phyloP scores from a whole-genome alignment of 2,113 vertebrate species.

The Nyctibius bracteatus region DNA sequence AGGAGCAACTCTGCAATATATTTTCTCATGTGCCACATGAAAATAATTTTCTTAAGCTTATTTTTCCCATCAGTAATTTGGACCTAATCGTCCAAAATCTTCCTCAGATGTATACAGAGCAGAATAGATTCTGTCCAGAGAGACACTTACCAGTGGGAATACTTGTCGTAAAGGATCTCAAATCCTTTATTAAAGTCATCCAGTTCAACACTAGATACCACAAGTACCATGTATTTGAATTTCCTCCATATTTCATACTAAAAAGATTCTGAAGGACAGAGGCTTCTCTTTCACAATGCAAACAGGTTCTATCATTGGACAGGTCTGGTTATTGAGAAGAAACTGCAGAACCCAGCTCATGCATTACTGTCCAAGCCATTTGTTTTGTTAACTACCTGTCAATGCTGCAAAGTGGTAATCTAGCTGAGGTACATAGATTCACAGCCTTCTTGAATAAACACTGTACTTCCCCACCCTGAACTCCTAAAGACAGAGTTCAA shows the following conservation, averaged over 20 bases:
- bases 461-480: conserved; percentile 58
- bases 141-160: neutral
- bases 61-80: neutral
- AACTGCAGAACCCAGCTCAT: neutral
- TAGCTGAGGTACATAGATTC: conserved; percentile 45
- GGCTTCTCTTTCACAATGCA: conserved; percentile 21
- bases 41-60: neutral
- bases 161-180: neutral
- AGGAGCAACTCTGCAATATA: neutral
- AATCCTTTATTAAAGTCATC: neutral
- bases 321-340: conserved; percentile 59
- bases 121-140: neutral
- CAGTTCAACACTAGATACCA: neutral
- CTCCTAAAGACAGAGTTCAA: conserved; percentile 63
- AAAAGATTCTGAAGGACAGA: neutral
- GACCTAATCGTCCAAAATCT: neutral
- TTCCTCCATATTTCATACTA: neutral
- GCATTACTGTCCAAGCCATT: conserved; percentile 72
- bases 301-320: conserved; percentile 61
- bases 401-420: conserved; percentile 83
- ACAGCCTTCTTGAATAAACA: conserved; percentile 64
- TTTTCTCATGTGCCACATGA: neutral
- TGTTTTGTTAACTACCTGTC: conserved; percentile 84
- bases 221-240: neutral
- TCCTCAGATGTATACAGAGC: neutral